Conservation (phyloP, 2,888 invertebrate species). For the Agonum fuliginosum region DNA sequence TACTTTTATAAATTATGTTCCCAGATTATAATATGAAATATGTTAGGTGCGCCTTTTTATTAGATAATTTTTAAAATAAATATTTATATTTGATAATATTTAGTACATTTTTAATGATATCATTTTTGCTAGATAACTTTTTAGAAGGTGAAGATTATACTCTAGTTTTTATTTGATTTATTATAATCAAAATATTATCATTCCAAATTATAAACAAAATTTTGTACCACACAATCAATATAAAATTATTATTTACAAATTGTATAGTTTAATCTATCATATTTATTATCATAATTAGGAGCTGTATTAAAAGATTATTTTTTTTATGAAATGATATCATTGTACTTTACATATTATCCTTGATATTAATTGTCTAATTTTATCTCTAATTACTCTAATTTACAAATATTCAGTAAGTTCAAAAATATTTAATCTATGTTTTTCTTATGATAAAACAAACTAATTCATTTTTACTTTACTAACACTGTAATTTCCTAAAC, state of each 20-base stretch:
- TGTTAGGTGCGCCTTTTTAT: background rate
- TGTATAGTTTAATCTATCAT: background rate
- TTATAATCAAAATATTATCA: background rate
- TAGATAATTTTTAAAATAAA: slow-evolving; percentile 23
- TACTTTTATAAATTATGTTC: too few species aligned
- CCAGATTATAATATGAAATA: background rate
- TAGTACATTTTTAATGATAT: background rate
- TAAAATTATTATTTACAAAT: background rate
- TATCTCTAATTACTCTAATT: too few species aligned
- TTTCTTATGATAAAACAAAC: background rate
- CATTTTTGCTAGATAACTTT: slow-evolving; percentile 8
- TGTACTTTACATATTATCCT: background rate
- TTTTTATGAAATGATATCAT: background rate
- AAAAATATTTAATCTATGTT: background rate
- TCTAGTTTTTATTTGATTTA: background rate
- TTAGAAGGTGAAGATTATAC: background rate
- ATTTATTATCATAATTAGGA: background rate
- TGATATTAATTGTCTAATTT: too few species aligned
- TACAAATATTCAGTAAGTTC: background rate
- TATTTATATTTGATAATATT: slow-evolving; percentile 7
- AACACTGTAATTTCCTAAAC: slow-evolving; percentile 12
- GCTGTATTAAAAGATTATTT: background rate
- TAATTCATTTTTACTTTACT: slow-evolving; percentile 1
- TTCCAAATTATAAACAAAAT: background rate
- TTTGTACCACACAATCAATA: background rate